These are phyloP conservation scores for Haliclystus octoradiatus DNA, from an alignment of 30 jellyfish, hydroid and myxozoan species.

Conservation along the genomic window DNA sequence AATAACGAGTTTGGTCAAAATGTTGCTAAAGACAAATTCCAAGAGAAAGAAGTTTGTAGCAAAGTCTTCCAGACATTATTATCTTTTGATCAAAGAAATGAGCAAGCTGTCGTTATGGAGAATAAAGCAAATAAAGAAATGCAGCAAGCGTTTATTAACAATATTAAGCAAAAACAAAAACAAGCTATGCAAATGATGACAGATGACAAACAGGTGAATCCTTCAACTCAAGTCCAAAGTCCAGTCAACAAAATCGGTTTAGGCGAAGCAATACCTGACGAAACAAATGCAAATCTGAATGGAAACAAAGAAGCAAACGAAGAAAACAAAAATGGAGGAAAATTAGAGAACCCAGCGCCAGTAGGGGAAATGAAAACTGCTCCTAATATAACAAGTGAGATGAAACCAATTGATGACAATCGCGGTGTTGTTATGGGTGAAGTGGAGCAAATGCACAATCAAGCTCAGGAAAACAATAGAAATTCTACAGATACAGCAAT, in stretches of 20 bases:
- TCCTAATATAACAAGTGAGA: neutral
- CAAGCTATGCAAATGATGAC: neutral
- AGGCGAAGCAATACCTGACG: neutral
- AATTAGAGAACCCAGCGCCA: neutral
- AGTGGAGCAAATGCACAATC: neutral
- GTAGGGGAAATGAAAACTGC: neutral
- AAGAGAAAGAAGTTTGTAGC: conserved; percentile 44
- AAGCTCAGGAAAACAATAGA: neutral
- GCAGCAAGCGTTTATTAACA: neutral
- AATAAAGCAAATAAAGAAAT: conserved; percentile 26
- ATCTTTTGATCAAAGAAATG: conserved; percentile 73
- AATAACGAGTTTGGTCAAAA: conserved; percentile 48
- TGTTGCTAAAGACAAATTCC: conserved; percentile 61
- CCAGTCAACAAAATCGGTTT: neutral
- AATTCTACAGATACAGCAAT: too few species aligned
- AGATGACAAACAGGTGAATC: neutral
- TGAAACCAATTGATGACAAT: neutral
- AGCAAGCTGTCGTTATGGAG: conserved; percentile 41
- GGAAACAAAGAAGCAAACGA: neutral
- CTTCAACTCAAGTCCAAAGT: neutral
- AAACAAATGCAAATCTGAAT: neutral
- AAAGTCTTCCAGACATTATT: conserved; percentile 47
- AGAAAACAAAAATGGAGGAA: neutral
- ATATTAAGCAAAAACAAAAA: neutral
- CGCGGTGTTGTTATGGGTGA: neutral